Conservation (phyloP, 2,113 vertebrate genomes). For the Tetrao urogallus region DNA sequence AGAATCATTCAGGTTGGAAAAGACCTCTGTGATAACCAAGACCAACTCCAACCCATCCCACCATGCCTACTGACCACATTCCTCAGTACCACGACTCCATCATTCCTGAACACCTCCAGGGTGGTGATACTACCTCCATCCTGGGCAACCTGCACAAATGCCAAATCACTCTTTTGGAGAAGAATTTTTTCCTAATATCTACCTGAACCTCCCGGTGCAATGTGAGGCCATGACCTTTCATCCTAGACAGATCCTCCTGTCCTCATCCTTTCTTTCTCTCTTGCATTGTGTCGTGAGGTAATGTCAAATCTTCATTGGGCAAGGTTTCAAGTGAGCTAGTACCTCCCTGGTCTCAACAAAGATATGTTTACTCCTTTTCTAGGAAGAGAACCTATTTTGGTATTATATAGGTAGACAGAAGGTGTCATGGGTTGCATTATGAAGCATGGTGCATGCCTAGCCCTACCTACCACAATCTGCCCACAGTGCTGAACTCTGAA, state of each 20-base stretch:
- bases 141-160: too few species aligned
- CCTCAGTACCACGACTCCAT: too few species aligned
- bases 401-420: accelerated
- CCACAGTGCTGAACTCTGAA: background rate
- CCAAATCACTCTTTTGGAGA: too few species aligned
- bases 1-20: too few species aligned
- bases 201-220: too few species aligned
- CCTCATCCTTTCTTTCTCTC: background rate
- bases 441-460: background rate
- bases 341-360: background rate
- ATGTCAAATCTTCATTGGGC: background rate
- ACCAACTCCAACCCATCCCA: too few species aligned
- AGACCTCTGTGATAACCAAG: too few species aligned
- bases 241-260: background rate
- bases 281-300: accelerated
- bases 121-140: too few species aligned
- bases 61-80: too few species aligned
- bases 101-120: too few species aligned
- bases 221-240: too few species aligned
- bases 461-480: background rate
- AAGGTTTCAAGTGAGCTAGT: background rate
- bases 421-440: background rate
- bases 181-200: too few species aligned
- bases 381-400: background rate
- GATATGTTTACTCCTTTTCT: background rate